phyloP scores from a whole-genome alignment of 2,888 invertebrate species.

The Ypsolopha sequella region DNA sequence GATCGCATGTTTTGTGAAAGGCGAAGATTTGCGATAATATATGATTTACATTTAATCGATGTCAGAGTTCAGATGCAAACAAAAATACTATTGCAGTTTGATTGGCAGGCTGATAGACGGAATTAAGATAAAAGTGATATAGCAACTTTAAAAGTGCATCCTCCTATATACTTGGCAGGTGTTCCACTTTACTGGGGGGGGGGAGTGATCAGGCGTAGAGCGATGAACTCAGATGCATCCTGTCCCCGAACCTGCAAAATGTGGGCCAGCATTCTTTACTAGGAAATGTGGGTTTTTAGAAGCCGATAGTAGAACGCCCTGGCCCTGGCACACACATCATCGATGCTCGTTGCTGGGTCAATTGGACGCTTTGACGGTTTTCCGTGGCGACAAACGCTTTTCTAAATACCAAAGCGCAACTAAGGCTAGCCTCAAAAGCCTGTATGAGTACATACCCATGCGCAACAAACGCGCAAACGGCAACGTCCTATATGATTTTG shows the following conservation, averaged over 20 bases:
- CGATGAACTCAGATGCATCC: conserved; percentile 30
- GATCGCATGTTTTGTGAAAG: conserved; percentile 36
- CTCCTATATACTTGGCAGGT: background rate
- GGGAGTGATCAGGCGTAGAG: background rate
- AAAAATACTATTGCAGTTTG: background rate
- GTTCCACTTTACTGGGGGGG: background rate
- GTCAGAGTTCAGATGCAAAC: background rate
- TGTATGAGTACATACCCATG: background rate
- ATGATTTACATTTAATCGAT: conserved; percentile 13
- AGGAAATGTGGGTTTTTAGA: conserved; percentile 63
- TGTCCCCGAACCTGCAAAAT: conserved; percentile 47
- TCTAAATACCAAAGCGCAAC: conserved; percentile 22
- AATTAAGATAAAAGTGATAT: background rate
- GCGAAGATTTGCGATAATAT: conserved; percentile 15
- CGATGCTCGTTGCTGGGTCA: conserved; percentile 50
- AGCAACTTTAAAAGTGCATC: background rate
- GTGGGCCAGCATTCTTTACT: conserved; percentile 52
- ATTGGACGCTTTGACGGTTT: conserved; percentile 32
- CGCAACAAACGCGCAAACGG: too few species aligned
- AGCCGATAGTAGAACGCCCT: conserved; percentile 51
- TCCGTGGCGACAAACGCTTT: conserved; percentile 25
- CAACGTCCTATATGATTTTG: too few species aligned
- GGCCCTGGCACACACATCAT: conserved; percentile 40
- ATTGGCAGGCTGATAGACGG: background rate
- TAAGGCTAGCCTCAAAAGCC: conserved; percentile 11